phyloP scores from a whole-genome alignment of 2,797 vertebrate species.

The Eidolon dupreanum region DNA sequence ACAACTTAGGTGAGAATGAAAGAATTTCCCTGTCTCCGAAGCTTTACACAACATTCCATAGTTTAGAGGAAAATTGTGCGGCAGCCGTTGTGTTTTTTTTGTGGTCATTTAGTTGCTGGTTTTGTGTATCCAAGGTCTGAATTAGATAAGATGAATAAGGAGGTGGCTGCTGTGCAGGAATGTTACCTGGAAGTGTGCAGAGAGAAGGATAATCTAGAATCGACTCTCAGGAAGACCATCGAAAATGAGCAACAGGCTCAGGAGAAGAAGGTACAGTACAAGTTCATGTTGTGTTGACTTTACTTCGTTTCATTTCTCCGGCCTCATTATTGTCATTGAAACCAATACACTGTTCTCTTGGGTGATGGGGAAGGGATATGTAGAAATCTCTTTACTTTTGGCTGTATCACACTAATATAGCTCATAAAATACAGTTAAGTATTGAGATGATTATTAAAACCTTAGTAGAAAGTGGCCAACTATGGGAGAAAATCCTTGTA shows the following conservation, averaged over 20 bases:
- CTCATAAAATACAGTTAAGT: not conserved
- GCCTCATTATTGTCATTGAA: not conserved
- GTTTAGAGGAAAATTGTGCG: not conserved
- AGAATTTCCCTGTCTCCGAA: not conserved
- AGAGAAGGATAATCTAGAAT: constrained; percentile 93
- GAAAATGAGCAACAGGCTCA: constrained; percentile 84
- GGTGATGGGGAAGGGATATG: not conserved
- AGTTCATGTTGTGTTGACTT: not conserved
- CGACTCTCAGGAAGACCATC: constrained; percentile 81
- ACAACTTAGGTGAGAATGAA: constrained; percentile 88
- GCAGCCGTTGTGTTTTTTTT: not conserved
- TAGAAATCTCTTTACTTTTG: not conserved
- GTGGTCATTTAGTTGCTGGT: not conserved
- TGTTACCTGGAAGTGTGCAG: constrained; percentile 95
- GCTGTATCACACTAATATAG: not conserved
- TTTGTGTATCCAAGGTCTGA: constrained; percentile 86
- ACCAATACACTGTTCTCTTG: not conserved
- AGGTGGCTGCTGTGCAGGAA: constrained; percentile 92
- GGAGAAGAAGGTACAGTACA: constrained; percentile 88
- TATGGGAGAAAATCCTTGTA: not conserved
- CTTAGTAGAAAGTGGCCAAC: not conserved
- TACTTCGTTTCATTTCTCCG: not conserved
- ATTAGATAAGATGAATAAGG: constrained; percentile 89
- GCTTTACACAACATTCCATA: not conserved
- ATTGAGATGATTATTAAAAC: not conserved